Base-by-base conservation (phyloP, 2,113 vertebrate genomes). In the Eurypyga helias region DNA sequence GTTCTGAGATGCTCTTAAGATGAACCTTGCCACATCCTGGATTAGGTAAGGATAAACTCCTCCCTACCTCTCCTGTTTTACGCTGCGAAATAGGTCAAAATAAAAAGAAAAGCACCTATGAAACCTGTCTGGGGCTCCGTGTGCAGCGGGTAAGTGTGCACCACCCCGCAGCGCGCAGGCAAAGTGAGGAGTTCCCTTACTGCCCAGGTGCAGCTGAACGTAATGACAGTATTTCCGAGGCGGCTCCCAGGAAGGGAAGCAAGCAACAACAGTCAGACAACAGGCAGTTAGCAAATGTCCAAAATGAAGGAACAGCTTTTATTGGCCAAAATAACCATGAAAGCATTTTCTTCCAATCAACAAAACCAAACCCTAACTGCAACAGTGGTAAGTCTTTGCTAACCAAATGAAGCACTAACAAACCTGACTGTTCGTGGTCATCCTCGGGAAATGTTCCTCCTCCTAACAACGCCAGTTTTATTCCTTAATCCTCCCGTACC, bases 241-340 rank as follows among this genome's bases (percentile, higher is more conserved):
- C 64, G 38, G 28, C 11, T 65, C 34, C 49, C 73, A 54, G 57
- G 48, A 79, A 76, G 45, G 36, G 19, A 61, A 89, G 31, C n/a
- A 62, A 88, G 0, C 16, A 83, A n/a, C 64, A 91, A 38, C 34
- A n/a, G 78, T 49, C 64, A 87, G 51, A 73, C 41, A 93, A 83
- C 10, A 86, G 43, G 41, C 80, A 75, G 43, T 75, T 90, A 96
- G 38, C 78, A 94, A 92, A 62, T 13, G 77, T 52, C 67, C 62
- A 75, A 79, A 93, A 84, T 60, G 57, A 92, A 91, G 81, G 28
- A 94, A 92, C 46, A 87, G 58, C 38, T 97, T 97, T 97, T 97
- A 97, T 96, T 97, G 91, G 61, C 69, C 79, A 93, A 61, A 90
- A 80, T 82, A 91, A 93, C 61, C 69, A 96, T 89, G 61, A 85